A percentile compares a stretch with the other conserved stretches of the same genome.
Evolutionary conservation across 2,113 vertebrate species (phyloP).

Genomic region (Willisornis vidua): DNA sequence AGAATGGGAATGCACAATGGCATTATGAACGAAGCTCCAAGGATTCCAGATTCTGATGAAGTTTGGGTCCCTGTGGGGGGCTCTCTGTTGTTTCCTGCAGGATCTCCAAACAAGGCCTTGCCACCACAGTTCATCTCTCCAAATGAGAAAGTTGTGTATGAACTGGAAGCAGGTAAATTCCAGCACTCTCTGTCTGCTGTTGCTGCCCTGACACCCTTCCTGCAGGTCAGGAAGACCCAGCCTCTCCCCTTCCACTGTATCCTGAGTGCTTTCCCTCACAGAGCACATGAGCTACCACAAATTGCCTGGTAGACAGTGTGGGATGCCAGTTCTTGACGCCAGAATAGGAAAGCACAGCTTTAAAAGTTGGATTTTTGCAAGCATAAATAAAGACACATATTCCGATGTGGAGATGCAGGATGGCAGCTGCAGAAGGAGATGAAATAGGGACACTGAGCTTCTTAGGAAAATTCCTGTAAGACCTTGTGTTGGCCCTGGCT

Average conservation of each 20-base stretch:
- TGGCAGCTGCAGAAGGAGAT: not conserved
- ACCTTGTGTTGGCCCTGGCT: not conserved
- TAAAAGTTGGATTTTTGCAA: not conserved
- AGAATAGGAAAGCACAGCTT: not conserved
- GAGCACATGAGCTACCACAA: not conserved
- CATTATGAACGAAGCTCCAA: not conserved
- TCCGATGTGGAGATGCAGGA: not conserved
- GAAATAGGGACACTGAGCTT: not conserved
- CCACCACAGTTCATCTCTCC: slow-evolving; percentile 71
- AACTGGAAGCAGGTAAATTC: slow-evolving; percentile 75
- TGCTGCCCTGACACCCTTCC: not conserved
- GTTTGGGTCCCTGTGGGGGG: not conserved
- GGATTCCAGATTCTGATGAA: not conserved
- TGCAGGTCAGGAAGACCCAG: not conserved
- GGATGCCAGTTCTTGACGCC: not conserved
- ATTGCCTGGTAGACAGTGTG: not conserved
- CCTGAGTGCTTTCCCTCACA: accelerated
- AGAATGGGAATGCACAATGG: accelerated
- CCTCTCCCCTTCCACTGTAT: not conserved
- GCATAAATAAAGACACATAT: not conserved
- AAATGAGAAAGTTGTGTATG: slow-evolving; percentile 68
- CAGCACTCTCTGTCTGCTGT: accelerated
- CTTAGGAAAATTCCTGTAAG: not conserved
- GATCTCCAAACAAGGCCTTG: slow-evolving; percentile 60
- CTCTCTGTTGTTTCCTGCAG: slow-evolving; percentile 49